phyloP scores from a whole-genome alignment of 2,797 vertebrate species.

The Cetoscarus ocellatus region DNA sequence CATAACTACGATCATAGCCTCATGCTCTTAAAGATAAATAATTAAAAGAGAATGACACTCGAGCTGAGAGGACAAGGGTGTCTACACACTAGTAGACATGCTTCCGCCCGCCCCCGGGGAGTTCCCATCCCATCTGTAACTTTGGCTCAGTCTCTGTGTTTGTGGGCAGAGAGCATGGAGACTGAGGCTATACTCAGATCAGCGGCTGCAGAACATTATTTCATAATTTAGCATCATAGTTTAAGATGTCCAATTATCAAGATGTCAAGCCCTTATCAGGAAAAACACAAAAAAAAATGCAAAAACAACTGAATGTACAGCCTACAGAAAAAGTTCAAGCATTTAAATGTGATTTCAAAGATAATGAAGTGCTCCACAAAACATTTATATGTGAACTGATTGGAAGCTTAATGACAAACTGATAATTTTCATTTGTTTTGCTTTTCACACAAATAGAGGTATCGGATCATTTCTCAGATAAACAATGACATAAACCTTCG shows the following conservation, averaged over 20 bases:
- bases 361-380: background rate
- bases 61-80: slow-evolving; percentile 22
- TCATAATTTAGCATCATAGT: slow-evolving; percentile 32
- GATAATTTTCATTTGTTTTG: too few species aligned
- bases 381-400: too few species aligned
- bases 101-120: slow-evolving; percentile 24
- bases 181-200: background rate
- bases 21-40: slow-evolving; percentile 37
- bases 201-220: slow-evolving; percentile 10
- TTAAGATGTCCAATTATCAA: slow-evolving; percentile 2
- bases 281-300: slow-evolving; percentile 14
- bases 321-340: background rate
- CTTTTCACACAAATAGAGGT: too few species aligned
- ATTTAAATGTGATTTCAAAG: background rate
- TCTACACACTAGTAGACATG: slow-evolving; percentile 11
- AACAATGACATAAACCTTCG: too few species aligned
- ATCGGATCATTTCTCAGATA: too few species aligned
- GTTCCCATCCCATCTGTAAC: slow-evolving; percentile 35
- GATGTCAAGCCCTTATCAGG: slow-evolving; percentile 16
- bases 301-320: background rate
- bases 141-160: slow-evolving; percentile 19
- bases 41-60: slow-evolving; percentile 40
- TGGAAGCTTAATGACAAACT: too few species aligned
- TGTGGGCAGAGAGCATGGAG: slow-evolving; percentile 16
- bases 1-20: slow-evolving; percentile 21